These are phyloP conservation scores for Invenusta paracnida DNA, from an alignment of 2,888 invertebrate species.

Conservation along the genomic window DNA sequence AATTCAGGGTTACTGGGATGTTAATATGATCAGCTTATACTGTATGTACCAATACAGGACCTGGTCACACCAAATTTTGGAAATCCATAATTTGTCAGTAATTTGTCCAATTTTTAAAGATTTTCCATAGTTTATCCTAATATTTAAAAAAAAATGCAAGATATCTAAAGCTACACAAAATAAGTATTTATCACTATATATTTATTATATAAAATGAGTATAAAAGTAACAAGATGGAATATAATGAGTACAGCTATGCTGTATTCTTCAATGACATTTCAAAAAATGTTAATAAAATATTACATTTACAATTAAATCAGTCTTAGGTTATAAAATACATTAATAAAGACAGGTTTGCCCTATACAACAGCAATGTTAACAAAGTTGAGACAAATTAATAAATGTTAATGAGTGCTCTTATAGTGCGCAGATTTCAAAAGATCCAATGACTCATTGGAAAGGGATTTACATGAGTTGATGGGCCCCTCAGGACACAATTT, in stretches of 20 bases:
- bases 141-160: background rate
- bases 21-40: no score
- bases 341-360: no score
- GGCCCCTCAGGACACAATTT: background rate
- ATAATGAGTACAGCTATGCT: no score
- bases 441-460: background rate
- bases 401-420: background rate
- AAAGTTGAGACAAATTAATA: no score
- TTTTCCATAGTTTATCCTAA: background rate
- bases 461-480: background rate
- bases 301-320: no score
- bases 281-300: no score
- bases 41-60: no score
- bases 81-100: background rate
- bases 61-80: background rate
- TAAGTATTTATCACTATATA: background rate
- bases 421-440: background rate
- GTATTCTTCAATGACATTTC: no score
- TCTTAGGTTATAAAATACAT: no score
- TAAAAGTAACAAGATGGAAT: no score
- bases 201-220: background rate
- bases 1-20: no score
- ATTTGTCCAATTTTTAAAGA: background rate
- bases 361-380: no score
- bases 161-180: background rate